Evolutionary conservation across 2,888 invertebrate species (phyloP).

Genomic region (Pachymerium ferrugineum): DNA sequence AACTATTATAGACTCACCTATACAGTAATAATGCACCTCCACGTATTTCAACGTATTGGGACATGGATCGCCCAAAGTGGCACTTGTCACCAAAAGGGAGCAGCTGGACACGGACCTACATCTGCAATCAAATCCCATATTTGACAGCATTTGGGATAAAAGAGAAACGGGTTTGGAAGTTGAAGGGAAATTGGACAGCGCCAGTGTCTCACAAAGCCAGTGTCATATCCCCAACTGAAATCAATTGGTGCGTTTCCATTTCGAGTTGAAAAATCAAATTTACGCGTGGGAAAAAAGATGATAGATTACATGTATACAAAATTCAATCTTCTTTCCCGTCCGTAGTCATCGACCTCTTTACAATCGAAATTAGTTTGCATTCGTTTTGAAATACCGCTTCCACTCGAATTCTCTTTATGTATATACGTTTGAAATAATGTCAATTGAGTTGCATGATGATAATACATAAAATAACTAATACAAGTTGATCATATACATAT

Average conservation of each 20-base stretch:
- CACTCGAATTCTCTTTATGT: too few relatives aligned
- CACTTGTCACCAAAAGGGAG: conserved; percentile 42
- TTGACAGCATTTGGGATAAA: background rate
- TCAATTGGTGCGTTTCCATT: background rate
- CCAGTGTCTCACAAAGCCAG: background rate
- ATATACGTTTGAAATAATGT: too few relatives aligned
- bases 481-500: too few relatives aligned
- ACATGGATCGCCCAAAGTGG: conserved; percentile 56
- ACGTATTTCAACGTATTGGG: conserved; percentile 58
- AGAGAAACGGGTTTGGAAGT: background rate
- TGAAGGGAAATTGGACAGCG: conserved; percentile 1
- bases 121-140: conserved; percentile 38
- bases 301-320: background rate
- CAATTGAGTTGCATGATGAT: too few relatives aligned
- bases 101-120: conserved; percentile 42
- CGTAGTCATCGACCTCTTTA: too few relatives aligned
- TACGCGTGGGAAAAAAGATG: background rate
- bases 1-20: background rate
- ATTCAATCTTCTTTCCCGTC: background rate
- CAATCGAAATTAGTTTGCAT: too few relatives aligned
- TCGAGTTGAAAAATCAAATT: background rate
- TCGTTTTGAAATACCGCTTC: too few relatives aligned
- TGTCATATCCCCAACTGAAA: background rate
- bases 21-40: conserved; percentile 56
- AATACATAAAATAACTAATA: too few relatives aligned